These are phyloP conservation scores for Microtus obscurus DNA, from an alignment of 2,797 vertebrate genomes.

Conservation along the genomic window DNA sequence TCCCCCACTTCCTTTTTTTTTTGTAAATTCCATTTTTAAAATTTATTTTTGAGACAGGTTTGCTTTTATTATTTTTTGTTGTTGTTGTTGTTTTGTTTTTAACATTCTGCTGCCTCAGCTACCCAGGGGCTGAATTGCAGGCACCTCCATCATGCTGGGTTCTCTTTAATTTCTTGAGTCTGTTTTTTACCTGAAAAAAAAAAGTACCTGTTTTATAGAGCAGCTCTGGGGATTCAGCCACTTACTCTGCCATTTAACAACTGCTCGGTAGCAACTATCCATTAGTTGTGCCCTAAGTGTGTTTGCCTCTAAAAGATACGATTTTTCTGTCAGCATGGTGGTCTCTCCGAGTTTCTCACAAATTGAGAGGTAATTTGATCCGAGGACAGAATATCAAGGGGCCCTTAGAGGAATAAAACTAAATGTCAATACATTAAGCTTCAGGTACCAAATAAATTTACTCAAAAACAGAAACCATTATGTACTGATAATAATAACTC, in stretches of 20 bases:
- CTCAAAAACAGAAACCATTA: neutral
- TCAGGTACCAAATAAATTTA: neutral
- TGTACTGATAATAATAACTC: neutral
- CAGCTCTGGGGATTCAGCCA: neutral
- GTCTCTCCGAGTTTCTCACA: neutral
- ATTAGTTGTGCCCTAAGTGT: neutral
- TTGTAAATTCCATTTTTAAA: neutral
- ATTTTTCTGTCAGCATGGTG: neutral
- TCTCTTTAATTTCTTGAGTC: neutral
- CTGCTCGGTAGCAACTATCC: neutral
- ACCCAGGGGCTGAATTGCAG: neutral
- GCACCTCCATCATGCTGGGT: neutral
- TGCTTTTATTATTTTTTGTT: no score
- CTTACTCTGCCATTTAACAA: neutral
- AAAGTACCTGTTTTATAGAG: neutral
- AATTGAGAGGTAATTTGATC: conserved; percentile 1
- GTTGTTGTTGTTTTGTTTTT: no score
- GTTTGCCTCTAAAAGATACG: neutral
- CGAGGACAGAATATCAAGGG: neutral
- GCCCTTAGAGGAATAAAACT: neutral
- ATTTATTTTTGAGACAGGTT: neutral
- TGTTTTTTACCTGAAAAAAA: neutral
- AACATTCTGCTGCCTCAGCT: neutral
- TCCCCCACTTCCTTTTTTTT: neutral
- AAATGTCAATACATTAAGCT: conserved; percentile 18